A percentile compares a stretch with the other conserved stretches of the same genome.
phyloP scores from a whole-genome alignment of 2,797 vertebrate genomes.

The Acomys russatus region DNA sequence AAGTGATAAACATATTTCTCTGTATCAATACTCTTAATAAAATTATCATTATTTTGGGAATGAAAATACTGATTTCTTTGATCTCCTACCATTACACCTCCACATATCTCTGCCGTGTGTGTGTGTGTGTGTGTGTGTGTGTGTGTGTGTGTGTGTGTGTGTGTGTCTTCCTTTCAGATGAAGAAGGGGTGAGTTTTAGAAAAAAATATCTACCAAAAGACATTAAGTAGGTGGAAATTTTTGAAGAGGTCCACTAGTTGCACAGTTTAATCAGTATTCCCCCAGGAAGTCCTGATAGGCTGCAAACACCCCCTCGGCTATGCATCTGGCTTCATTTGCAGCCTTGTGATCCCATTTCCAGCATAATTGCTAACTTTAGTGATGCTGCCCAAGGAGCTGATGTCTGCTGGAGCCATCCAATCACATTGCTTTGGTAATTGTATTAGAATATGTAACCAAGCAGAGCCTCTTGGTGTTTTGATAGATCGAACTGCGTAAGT shows the following conservation, averaged over 20 bases:
- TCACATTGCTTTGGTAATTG: slow-evolving; percentile 70
- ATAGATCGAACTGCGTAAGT: slow-evolving; percentile 63
- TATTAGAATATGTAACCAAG: slow-evolving; percentile 65
- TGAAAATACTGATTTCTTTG: background rate
- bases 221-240: slow-evolving; percentile 10
- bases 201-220: slow-evolving; percentile 33
- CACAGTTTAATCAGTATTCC: slow-evolving; percentile 32
- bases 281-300: slow-evolving; percentile 1
- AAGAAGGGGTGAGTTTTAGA: background rate
- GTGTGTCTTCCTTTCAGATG: background rate
- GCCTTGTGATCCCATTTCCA: background rate
- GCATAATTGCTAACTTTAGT: background rate
- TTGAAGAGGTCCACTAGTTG: slow-evolving; percentile 52
- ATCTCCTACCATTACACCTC: background rate
- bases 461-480: slow-evolving; percentile 55
- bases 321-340: slow-evolving; percentile 25
- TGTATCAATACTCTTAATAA: background rate
- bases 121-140: background rate
- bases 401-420: background rate
- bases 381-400: background rate
- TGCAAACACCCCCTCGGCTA: background rate
- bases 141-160: background rate
- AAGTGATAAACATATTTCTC: background rate
- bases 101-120: background rate
- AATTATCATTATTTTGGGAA: background rate